Percentiles rank a stretch among this genome's conserved stretches.
These are phyloP conservation scores for Argyresthia albistria DNA, from an alignment of 2,888 invertebrate genomes.

Conservation along the genomic window DNA sequence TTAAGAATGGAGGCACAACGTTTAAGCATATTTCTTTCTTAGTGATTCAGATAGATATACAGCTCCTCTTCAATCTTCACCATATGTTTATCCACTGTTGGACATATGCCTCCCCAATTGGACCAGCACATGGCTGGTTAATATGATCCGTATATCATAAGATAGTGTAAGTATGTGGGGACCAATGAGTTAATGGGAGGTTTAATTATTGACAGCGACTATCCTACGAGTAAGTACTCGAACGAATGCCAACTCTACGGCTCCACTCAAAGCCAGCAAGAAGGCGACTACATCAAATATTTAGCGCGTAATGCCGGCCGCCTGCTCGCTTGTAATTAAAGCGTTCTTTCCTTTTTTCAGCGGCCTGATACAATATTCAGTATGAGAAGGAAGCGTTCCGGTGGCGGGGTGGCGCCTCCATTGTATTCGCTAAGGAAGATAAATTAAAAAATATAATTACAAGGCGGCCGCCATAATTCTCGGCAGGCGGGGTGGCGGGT, in stretches of 20 bases:
- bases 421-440: conserved; percentile 78
- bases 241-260: too few species aligned
- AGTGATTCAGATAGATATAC: too few species aligned
- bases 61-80: too few species aligned
- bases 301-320: conserved; percentile 65
- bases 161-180: too few species aligned
- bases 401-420: conserved; percentile 71
- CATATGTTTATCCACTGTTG: too few species aligned
- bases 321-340: conserved; percentile 71
- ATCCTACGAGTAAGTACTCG: conserved; percentile 3
- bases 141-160: too few species aligned
- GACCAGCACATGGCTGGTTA: too few species aligned
- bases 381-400: conserved; percentile 70
- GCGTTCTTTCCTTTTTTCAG: conserved; percentile 72
- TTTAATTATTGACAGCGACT: conserved; percentile 37
- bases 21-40: too few species aligned
- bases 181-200: conserved; percentile 67
- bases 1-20: too few species aligned
- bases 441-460: conserved; percentile 82
- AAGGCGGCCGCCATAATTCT: conserved; percentile 76
- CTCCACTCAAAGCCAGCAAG: too few species aligned
- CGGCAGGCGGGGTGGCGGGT: conserved; percentile 55
- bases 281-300: conserved; percentile 66
- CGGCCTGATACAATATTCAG: conserved; percentile 72
- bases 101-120: too few species aligned